These are phyloP conservation scores for Ciconia nigra DNA, from an alignment of 2,797 vertebrate species.

Conservation along the genomic window DNA sequence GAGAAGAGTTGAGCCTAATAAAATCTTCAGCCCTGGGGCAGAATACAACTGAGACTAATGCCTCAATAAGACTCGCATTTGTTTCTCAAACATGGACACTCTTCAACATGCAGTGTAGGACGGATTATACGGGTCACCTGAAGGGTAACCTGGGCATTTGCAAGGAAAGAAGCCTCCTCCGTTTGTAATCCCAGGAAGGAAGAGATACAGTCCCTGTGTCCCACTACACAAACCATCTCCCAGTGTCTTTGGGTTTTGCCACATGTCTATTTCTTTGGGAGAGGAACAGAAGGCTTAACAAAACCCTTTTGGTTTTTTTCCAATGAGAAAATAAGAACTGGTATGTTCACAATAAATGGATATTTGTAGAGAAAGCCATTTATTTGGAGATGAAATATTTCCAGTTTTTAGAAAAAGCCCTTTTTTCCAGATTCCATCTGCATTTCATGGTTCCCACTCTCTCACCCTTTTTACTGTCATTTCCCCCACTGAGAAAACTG, in stretches of 20 bases:
- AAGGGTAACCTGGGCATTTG: neutral
- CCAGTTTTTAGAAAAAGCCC: neutral
- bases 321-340: neutral
- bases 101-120: rapidly evolving
- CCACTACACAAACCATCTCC: neutral
- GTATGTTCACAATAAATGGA: neutral
- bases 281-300: neutral
- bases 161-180: neutral
- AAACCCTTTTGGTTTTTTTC: neutral
- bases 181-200: neutral
- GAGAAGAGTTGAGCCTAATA: neutral
- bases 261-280: neutral
- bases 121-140: neutral
- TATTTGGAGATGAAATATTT: neutral
- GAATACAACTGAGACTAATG: neutral
- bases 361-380: neutral
- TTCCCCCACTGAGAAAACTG: neutral
- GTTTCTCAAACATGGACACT: neutral
- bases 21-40: neutral
- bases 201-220: neutral
- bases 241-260: neutral
- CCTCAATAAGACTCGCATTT: neutral
- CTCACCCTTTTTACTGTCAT: neutral
- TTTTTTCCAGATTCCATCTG: neutral
- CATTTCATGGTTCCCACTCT: neutral